Evolutionary conservation across 2,797 vertebrate genomes (phyloP).

Genomic region (Anguilla pacifica): DNA sequence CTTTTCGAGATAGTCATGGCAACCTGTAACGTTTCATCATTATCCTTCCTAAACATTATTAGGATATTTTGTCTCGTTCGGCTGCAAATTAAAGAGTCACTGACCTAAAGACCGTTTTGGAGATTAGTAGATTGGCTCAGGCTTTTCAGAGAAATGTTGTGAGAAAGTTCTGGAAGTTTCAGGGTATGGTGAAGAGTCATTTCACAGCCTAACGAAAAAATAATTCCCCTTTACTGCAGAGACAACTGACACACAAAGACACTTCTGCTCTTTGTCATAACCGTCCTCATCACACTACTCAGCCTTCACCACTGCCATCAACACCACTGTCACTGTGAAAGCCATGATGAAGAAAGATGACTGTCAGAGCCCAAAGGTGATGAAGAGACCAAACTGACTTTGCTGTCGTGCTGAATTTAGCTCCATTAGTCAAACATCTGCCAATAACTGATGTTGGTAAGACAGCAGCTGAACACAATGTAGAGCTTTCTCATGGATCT

Average conservation of each 20-base stretch:
- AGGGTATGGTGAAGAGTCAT: background rate
- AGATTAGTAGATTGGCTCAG: background rate
- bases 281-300: background rate
- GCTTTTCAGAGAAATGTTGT: background rate
- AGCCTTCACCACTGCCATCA: background rate
- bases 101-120: background rate
- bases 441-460: background rate
- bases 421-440: background rate
- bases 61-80: background rate
- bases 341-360: background rate
- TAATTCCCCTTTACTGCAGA: background rate
- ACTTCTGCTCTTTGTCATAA: background rate
- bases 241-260: background rate
- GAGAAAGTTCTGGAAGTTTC: background rate
- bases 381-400: background rate
- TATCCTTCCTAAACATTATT: background rate
- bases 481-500: background rate
- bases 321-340: background rate
- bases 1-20: background rate
- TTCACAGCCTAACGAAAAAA: background rate
- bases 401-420: too few species aligned
- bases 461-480: background rate
- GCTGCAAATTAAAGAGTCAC: background rate
- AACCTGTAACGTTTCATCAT: background rate
- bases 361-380: background rate